A percentile compares a stretch with the other conserved stretches of the same genome.
phyloP scores from a whole-genome alignment of 1,140 invertebrate species.

The Brachionus rubens region DNA sequence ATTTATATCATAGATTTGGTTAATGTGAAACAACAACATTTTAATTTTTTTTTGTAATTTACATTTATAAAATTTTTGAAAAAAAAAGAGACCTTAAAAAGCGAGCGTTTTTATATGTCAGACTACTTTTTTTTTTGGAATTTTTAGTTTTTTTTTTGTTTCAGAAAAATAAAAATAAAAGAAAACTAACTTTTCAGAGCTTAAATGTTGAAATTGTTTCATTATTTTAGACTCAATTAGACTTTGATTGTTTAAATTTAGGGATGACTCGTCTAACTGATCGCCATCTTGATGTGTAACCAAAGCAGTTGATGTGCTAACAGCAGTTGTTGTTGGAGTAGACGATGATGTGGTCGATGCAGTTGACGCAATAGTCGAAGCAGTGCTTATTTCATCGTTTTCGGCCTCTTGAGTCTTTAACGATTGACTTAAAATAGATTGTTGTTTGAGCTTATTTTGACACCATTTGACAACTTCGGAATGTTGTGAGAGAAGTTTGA shows the following conservation, averaged over 20 bases:
- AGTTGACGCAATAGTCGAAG: neutral
- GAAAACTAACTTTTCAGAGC: slow-evolving; percentile 39
- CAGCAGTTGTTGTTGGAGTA: neutral
- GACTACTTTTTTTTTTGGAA: neutral
- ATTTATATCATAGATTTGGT: slow-evolving; percentile 26
- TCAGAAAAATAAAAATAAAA: slow-evolving; percentile 28
- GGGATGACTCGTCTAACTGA: slow-evolving; percentile 18
- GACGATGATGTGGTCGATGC: neutral
- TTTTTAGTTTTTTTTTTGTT: slow-evolving; percentile 24
- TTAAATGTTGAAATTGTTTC: slow-evolving; percentile 44
- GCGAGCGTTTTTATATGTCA: neutral
- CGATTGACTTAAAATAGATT: neutral
- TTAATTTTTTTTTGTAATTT: too few relatives aligned
- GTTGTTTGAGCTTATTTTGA: slow-evolving; percentile 39
- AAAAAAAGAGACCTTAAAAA: slow-evolving; percentile 3
- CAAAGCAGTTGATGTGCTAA: neutral
- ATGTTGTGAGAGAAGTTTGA: slow-evolving; percentile 55
- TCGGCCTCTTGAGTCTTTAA: neutral
- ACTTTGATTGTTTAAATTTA: slow-evolving; percentile 32
- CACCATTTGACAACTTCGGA: slow-evolving; percentile 53
- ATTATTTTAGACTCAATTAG: slow-evolving; percentile 41
- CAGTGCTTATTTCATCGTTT: slow-evolving; percentile 3
- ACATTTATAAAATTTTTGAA: too few relatives aligned
- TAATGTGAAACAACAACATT: neutral
- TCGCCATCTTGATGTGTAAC: neutral